Base-by-base conservation (phyloP, 2,113 vertebrate genomes). In the Rhinolophus sinicus region DNA sequence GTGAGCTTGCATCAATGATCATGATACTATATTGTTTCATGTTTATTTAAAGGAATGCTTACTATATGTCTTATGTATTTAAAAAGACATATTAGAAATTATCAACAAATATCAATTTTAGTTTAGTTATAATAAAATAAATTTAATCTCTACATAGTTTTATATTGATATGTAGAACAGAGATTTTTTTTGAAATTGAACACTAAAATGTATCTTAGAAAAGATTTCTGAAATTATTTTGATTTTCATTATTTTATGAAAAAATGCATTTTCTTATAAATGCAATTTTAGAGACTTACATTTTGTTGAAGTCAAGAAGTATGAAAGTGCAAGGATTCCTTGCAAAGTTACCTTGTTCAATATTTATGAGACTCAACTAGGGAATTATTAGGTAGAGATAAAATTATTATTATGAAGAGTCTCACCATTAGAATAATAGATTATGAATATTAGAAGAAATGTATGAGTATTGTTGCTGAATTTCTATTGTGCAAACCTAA, bases 81-180 rank as follows among this genome's bases (percentile, higher is more conserved):
- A 73, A 88, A 67, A 5, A 84, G 2, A 69, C 24, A n/a, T 22
- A 50, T 3, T 67, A 11, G 3, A 77, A 82, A 67, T 73, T n/a
- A 58, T 84, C 28, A 75, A 30, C 12, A 60, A 80, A 75, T 30
- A 35, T 14, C 0, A 65, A 26, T 58, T 96, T 95, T 56, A 62
- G 2, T 83, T 85, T 95, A 50, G 18, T 18, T 93, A 90, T 83
- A 73, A 38, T 84, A 85, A 64, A 72, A 86, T 0, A 30, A 93
- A 5, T 85, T 10, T 85, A 91, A 78, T 13, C 86, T 92, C 86
- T 92, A 64, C 52, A 90, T 64, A 75, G 47, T 18, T 80, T 97
- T 16, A 88, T 18, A 2, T 50, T 54, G 67, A 3, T n/a, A 84
- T 60, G 77, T 77, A 84, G 21, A 80, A 26, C 56, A 7, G 19